A percentile compares a stretch with the other conserved stretches of the same genome.
These are phyloP conservation scores for Pelochelys cantorii DNA, from an alignment of 2,797 vertebrate species.

Conservation along the genomic window DNA sequence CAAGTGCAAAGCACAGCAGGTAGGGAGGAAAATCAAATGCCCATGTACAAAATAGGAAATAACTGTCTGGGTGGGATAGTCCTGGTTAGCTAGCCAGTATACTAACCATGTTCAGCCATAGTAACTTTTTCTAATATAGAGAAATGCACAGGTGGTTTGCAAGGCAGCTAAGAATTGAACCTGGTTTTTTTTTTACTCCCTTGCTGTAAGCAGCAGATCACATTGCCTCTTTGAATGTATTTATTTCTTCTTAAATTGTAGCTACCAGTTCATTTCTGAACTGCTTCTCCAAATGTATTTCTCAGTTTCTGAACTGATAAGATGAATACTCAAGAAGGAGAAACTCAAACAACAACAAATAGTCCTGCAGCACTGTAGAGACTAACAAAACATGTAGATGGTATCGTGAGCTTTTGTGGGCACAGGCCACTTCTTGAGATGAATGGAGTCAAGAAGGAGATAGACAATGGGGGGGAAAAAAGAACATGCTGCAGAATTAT, in stretches of 20 bases:
- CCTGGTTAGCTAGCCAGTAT: not conserved
- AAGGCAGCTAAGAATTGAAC: not conserved
- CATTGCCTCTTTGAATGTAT: not conserved
- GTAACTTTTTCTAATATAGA: not conserved
- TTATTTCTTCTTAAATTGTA: not conserved
- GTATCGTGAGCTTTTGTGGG: too few species aligned
- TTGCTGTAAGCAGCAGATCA: not conserved
- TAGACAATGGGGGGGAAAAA: not conserved
- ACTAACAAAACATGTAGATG: too few species aligned
- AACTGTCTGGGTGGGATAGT: not conserved
- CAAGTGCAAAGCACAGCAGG: not conserved
- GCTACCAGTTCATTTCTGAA: not conserved
- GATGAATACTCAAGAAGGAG: not conserved
- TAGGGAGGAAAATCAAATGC: not conserved
- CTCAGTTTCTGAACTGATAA: not conserved
- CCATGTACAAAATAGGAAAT: not conserved
- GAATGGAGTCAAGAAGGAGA: not conserved
- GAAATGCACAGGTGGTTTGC: not conserved
- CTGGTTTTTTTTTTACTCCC: not conserved
- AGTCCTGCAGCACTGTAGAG: too few species aligned
- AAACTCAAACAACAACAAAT: too few species aligned
- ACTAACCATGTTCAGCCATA: not conserved
- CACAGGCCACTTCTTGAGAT: too few species aligned
- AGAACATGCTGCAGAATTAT: not conserved
- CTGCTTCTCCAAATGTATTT: not conserved